Conservation (phyloP, 1,140 invertebrate genomes). For the Anastrepha ludens region DNA sequence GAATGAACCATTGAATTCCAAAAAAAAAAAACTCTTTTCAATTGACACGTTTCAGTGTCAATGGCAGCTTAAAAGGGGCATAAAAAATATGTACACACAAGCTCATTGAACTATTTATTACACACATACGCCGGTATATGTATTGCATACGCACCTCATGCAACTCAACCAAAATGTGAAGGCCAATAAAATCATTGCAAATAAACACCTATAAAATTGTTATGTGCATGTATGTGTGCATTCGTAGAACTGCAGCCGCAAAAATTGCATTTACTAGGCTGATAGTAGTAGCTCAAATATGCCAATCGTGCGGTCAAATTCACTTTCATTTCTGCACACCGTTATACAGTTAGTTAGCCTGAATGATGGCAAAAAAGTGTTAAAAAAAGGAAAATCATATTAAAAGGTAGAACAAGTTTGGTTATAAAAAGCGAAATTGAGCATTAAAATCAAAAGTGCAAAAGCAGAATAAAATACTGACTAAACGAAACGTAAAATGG, state of each 20-base stretch:
- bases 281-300: slow-evolving; percentile 12
- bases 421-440: slow-evolving; percentile 27
- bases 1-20: neutral
- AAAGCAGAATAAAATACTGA: slow-evolving; percentile 6
- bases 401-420: slow-evolving; percentile 11
- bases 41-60: slow-evolving; percentile 1
- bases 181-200: slow-evolving; percentile 18
- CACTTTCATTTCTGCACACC: slow-evolving; percentile 35
- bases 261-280: slow-evolving; percentile 42
- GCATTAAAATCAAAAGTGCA: slow-evolving; percentile 35
- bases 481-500: slow-evolving; percentile 9
- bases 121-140: neutral
- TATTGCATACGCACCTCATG: neutral
- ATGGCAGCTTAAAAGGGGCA: neutral
- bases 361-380: neutral
- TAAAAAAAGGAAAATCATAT: neutral
- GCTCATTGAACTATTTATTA: neutral
- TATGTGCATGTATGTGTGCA: neutral
- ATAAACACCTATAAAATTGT: neutral
- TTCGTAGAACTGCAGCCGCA: slow-evolving; percentile 33
- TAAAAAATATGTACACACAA: neutral
- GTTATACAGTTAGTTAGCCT: neutral
- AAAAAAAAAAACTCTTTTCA: neutral
- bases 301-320: slow-evolving; percentile 41
- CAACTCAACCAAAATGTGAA: neutral